These are phyloP conservation scores for Folsomia candida DNA, from an alignment of 2,888 invertebrate species.

Conservation along the genomic window DNA sequence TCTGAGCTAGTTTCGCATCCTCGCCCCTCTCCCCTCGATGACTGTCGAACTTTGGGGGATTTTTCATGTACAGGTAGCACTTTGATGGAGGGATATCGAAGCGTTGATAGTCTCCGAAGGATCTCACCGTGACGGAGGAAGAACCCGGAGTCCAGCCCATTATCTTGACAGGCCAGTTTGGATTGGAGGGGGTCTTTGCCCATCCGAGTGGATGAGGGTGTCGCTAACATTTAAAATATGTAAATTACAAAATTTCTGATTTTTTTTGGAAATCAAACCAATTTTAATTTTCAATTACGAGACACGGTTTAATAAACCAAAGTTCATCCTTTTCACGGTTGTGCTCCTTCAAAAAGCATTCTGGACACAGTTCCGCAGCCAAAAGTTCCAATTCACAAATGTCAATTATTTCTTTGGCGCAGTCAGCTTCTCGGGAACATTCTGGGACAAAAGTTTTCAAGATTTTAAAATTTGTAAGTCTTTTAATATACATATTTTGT, in stretches of 20 bases:
- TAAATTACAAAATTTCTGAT: not conserved
- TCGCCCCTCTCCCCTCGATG: not conserved
- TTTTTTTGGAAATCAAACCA: not conserved
- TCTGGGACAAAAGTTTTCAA: constrained; percentile 15
- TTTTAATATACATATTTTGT: not conserved
- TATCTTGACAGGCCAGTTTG: constrained; percentile 95
- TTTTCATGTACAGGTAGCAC: constrained; percentile 75
- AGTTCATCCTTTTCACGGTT: constrained; percentile 64
- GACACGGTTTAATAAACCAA: constrained; percentile 88
- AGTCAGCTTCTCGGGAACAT: constrained; percentile 57
- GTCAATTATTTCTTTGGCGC: constrained; percentile 75
- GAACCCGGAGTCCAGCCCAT: constrained; percentile 65
- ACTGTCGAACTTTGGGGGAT: constrained; percentile 49
- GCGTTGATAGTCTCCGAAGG: constrained; percentile 87
- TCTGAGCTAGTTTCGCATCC: not conserved
- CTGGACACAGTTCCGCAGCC: constrained; percentile 88
- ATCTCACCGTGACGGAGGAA: constrained; percentile 73
- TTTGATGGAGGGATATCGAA: constrained; percentile 68
- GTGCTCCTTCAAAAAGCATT: constrained; percentile 84
- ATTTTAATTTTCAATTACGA: constrained; percentile 7
- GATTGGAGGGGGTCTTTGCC: constrained; percentile 94
- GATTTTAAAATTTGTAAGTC: not conserved
- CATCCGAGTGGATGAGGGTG: constrained; percentile 57
- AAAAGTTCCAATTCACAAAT: constrained; percentile 82
- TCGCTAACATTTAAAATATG: not conserved